phyloP scores from a whole-genome alignment of 2,888 invertebrate genomes.

The Phania funesta region DNA sequence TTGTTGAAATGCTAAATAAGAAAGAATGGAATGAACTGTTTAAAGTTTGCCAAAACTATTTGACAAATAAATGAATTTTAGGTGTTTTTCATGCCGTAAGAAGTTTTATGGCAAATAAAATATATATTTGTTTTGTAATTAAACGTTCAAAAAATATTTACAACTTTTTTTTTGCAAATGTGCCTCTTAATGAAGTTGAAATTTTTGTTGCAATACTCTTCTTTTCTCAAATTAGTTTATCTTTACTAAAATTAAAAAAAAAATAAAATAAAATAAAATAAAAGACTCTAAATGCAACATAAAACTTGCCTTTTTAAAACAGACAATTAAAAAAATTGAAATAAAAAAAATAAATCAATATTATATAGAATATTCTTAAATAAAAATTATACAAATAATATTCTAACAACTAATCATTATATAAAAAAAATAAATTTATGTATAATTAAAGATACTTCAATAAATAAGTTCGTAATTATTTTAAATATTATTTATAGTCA shows the following conservation, averaged over 20 bases:
- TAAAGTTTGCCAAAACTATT: too few species aligned
- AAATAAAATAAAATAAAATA: constrained; percentile 38
- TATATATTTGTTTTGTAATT: not conserved
- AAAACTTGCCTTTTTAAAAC: constrained; percentile 68
- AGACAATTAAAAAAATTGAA: constrained; percentile 12
- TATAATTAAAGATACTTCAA: not conserved
- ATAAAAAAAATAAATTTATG: constrained; percentile 9
- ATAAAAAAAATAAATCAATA: constrained; percentile 7
- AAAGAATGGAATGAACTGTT: too few species aligned
- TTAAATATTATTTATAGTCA: constrained; percentile 41
- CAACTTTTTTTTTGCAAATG: not conserved
- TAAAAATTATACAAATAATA: constrained; percentile 10
- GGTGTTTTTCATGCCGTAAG: too few species aligned
- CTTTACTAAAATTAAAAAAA: not conserved
- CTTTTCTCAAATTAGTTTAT: not conserved
- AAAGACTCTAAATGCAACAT: constrained; percentile 66
- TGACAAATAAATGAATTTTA: too few species aligned
- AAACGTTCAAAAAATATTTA: not conserved
- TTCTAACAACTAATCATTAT: constrained; percentile 1
- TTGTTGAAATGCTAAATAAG: too few species aligned
- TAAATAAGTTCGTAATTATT: constrained; percentile 14
- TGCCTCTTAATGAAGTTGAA: constrained; percentile 23
- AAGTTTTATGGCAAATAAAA: too few species aligned
- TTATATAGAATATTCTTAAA: constrained; percentile 18
- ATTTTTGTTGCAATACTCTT: constrained; percentile 46